Evolutionary conservation across 2,797 vertebrate genomes (phyloP).

Genomic region (Buphagus erythrorhynchus): DNA sequence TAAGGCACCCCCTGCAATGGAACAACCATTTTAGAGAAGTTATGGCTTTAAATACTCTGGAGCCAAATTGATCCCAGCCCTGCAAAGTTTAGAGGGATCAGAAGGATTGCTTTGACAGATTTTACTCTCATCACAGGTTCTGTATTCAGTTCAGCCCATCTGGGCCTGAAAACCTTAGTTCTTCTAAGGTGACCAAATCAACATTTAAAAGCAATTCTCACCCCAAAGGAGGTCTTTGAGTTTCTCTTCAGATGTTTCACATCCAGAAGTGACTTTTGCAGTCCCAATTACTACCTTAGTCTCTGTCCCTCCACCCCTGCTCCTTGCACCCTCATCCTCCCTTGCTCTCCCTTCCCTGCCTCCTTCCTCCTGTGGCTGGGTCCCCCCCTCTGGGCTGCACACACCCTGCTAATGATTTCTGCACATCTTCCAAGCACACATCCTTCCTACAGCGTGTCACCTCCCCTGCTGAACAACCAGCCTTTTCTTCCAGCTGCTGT

Average conservation of each 20-base stretch:
- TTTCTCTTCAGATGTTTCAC: neutral
- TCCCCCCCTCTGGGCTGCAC: neutral
- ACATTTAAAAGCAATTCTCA: neutral
- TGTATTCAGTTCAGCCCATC: neutral
- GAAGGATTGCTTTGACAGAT: neutral
- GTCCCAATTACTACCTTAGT: neutral
- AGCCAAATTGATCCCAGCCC: neutral
- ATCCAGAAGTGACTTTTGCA: neutral
- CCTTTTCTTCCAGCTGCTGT: slow-evolving; percentile 38
- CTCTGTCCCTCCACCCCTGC: neutral
- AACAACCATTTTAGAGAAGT: neutral
- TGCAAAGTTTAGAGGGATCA: neutral
- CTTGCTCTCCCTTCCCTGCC: neutral
- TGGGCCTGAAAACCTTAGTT: neutral
- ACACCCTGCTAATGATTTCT: neutral
- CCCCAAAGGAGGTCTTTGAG: neutral
- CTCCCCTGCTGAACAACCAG: slow-evolving; percentile 12
- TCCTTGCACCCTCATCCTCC: neutral
- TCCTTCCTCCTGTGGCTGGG: neutral
- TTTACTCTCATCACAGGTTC: neutral
- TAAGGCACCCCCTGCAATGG: neutral
- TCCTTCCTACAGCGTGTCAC: neutral
- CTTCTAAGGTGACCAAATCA: neutral
- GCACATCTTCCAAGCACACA: slow-evolving; percentile 34
- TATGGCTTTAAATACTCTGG: neutral